A percentile compares a stretch with the other conserved stretches of the same genome.
phyloP scores from a whole-genome alignment of 2,888 invertebrate genomes.

The Philonicus albiceps region DNA sequence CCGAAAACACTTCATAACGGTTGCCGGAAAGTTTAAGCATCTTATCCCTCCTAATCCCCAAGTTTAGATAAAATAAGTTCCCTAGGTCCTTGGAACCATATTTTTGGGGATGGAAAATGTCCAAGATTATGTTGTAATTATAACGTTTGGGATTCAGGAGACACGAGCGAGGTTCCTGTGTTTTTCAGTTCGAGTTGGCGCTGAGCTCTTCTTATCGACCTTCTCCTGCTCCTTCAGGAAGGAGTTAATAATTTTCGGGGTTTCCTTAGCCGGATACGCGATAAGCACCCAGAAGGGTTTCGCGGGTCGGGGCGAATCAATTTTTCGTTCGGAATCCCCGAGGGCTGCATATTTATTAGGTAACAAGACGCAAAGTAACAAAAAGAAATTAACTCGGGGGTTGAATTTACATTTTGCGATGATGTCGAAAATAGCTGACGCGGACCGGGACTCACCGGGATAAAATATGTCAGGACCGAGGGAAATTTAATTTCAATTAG shows the following conservation, averaged over 20 bases:
- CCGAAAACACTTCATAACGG: slow-evolving; percentile 29
- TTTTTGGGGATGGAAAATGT: slow-evolving; percentile 30
- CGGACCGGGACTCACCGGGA: not conserved
- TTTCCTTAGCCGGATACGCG: not conserved
- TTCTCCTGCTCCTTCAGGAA: not conserved
- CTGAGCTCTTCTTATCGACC: not conserved
- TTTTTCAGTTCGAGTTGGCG: not conserved
- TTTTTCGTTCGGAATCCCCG: not conserved
- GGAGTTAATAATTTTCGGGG: slow-evolving; percentile 20
- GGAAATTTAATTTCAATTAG: not conserved
- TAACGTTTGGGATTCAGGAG: not conserved
- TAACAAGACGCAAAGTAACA: slow-evolving; percentile 6
- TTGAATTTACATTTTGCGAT: slow-evolving; percentile 4
- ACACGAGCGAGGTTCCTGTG: not conserved
- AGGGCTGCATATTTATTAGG: slow-evolving; percentile 17
- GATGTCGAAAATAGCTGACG: not conserved
- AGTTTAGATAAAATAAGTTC: slow-evolving; percentile 26
- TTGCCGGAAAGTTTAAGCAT: slow-evolving; percentile 15
- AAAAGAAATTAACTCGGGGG: slow-evolving; percentile 9
- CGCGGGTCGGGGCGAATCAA: not conserved
- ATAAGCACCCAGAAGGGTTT: not conserved
- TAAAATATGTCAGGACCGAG: not conserved
- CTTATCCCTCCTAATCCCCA: slow-evolving; percentile 19
- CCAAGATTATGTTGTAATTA: slow-evolving; percentile 29
- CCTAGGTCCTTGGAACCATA: slow-evolving; percentile 18